These are phyloP conservation scores for Eidolon dupreanum DNA, from an alignment of 2,797 vertebrate species.

Conservation along the genomic window DNA sequence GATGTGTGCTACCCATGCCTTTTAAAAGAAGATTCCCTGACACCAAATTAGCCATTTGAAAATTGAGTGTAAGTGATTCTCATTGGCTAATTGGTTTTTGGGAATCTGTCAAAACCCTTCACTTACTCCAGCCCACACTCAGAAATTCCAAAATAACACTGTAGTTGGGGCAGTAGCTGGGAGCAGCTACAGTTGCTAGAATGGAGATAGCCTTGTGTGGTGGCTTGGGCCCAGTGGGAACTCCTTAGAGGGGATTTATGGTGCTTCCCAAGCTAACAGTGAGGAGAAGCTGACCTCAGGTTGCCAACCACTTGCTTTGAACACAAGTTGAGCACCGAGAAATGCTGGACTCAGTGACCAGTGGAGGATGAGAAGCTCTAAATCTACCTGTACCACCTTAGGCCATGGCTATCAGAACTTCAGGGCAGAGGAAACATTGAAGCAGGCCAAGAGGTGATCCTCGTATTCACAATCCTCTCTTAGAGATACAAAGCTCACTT, in stretches of 20 bases:
- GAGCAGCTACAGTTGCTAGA: neutral
- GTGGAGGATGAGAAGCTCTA: neutral
- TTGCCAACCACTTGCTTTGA: neutral
- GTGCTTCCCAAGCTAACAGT: neutral
- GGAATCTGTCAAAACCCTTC: conserved; percentile 66
- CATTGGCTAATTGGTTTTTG: conserved; percentile 70
- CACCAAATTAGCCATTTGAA: conserved; percentile 76
- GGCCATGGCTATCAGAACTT: neutral
- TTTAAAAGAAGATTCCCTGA: conserved; percentile 53
- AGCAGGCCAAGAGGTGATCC: neutral
- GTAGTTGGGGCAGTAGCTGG: conserved; percentile 21
- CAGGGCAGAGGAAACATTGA: neutral
- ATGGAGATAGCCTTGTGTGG: neutral
- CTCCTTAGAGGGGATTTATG: neutral
- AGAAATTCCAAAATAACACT: conserved; percentile 56
- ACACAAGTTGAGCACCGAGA: neutral
- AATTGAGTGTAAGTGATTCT: conserved; percentile 65
- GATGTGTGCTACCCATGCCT: conserved; percentile 54
- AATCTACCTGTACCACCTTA: neutral
- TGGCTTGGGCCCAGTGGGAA: neutral
- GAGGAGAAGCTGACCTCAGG: neutral
- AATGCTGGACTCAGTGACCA: neutral
- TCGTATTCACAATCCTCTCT: neutral
- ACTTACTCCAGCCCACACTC: conserved; percentile 58
- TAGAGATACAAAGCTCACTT: conserved; percentile 4